Base-by-base conservation (phyloP, 1,140 invertebrate species). In the Drosophila auraria region DNA sequence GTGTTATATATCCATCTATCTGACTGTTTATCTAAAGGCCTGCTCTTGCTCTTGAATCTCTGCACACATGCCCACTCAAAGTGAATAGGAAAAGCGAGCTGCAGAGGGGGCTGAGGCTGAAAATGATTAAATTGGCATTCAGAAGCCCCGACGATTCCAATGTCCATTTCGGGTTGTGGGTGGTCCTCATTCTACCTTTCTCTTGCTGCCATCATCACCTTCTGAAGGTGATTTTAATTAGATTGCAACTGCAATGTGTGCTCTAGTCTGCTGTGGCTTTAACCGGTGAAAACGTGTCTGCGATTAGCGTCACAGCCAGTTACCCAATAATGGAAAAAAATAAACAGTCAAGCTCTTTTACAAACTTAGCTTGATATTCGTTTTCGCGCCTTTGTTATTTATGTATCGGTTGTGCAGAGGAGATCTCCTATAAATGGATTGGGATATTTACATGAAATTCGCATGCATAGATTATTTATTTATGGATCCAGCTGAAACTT, bases 161-260 rank as follows among this genome's bases (percentile, higher is more conserved):
- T 27, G 61, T 53, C 20, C 36, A 33, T 59, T 65, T 5, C 30
- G 33, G 36, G 58, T 53, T 33, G 36, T 36, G 44, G 23, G 23
- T 47, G 25, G 17, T 57, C 30, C 8, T 11, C 33, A 2, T 36
- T 20, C 44, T 38, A 11, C 40, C 47, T 14, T 53, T 38, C 44
- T 56, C 53, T 25, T 30, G 20, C 51, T n/a, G 33, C 40, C 50
- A 63, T 60, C 68, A 78, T 61, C 65, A 61, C 82, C 82, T 83
- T 82, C 56, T 54, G 63, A 81, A 87, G 83, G 83, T 87, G 84
- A 89, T 73, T 89, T 84, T 87, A 87, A 87, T 87, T 87, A 87
- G 81, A 87, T 81, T 84, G 81, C 27, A 54, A 64, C 54, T 69
- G 84, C 70, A 53, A 78, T 57, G 45, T 73, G 42, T 59, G 40